Evolutionary conservation across 2,113 vertebrate genomes (phyloP), one percentile per base, ranked within the genome.

Genomic region (Oncorhynchus keta): DNA sequence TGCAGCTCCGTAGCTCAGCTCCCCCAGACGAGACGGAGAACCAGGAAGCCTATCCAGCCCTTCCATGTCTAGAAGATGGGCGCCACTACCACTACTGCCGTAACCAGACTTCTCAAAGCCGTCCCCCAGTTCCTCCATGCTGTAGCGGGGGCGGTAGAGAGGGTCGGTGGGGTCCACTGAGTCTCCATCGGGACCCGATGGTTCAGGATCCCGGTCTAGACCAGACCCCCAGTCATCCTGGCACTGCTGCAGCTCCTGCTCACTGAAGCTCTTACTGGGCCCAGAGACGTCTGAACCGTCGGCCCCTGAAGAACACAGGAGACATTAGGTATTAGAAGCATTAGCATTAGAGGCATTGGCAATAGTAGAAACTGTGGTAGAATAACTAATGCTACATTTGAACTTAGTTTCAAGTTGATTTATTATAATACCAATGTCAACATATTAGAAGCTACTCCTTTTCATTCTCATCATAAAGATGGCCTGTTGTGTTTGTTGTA

Each of bases 381-480:
- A 45, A 9, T 45, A 45, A 35, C 35, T 35, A 2, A 35, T 35
- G 35, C 6, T 35, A 35, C 7, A 35, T 35, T 35, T 7, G 77
- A 59, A 68, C 32, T 45, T 2, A 11, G 9, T 45, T 11, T 45
- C 39, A 45, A 45, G 9, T 3, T 11, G 39, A 45, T 45, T 45
- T 11, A 9, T 45, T 45, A 45, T 45, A 11, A 45, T 45, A 12
- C 39, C 39, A 45, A 45, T 45, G 2, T 12, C 39, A 11, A 45
- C 39, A 45, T 45, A 12, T 45, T 45, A 45, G 39, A 45, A 45
- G 39, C 39, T 45, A 45, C 39, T 45, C 32, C 39, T 45, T 45
- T 11, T 18, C 20, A 79, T 73, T 51, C 30, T 69, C 51, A 94
- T 93, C 92, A 76, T 89, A 88, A 69, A 89, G 62, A 71, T 94